phyloP scores from a whole-genome alignment of 1,140 invertebrate genomes.

The Drosophila eugracilis region DNA sequence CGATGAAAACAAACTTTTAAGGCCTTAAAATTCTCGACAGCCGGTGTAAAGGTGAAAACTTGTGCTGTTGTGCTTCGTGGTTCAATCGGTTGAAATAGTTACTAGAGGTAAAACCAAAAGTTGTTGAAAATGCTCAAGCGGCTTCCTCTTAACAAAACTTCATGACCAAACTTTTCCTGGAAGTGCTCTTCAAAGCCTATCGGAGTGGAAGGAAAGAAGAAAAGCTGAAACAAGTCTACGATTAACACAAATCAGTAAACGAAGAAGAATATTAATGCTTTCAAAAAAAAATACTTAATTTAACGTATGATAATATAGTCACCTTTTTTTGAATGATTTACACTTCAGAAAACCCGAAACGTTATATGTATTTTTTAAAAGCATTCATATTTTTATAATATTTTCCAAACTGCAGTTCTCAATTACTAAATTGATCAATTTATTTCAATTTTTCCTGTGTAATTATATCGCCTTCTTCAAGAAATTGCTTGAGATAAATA shows the following conservation, averaged over 20 bases:
- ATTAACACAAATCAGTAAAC: constrained; percentile 4
- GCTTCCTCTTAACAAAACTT: constrained; percentile 18
- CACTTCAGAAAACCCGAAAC: too few relatives aligned
- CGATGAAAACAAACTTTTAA: constrained; percentile 13
- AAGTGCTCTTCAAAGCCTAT: constrained; percentile 25
- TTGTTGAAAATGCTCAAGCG: constrained; percentile 19
- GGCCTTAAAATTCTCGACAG: constrained; percentile 14
- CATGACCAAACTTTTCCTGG: constrained; percentile 24
- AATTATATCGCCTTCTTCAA: constrained; percentile 1
- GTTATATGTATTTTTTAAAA: background rate
- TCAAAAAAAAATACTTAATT: background rate
- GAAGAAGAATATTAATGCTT: background rate
- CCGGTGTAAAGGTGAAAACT: constrained; percentile 30
- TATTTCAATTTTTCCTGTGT: background rate
- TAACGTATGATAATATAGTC: too few relatives aligned
- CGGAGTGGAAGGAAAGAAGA: background rate
- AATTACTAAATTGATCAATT: background rate
- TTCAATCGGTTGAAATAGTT: constrained; percentile 34
- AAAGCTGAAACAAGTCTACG: background rate
- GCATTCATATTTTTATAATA: background rate
- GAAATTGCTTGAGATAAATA: constrained; percentile 9
- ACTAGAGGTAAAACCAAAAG: constrained; percentile 13
- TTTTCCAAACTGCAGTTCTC: background rate
- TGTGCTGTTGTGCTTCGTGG: background rate
- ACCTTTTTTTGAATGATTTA: too few relatives aligned